Base-by-base conservation (phyloP, 2,797 vertebrate species). In the Cebuella pygmaea region DNA sequence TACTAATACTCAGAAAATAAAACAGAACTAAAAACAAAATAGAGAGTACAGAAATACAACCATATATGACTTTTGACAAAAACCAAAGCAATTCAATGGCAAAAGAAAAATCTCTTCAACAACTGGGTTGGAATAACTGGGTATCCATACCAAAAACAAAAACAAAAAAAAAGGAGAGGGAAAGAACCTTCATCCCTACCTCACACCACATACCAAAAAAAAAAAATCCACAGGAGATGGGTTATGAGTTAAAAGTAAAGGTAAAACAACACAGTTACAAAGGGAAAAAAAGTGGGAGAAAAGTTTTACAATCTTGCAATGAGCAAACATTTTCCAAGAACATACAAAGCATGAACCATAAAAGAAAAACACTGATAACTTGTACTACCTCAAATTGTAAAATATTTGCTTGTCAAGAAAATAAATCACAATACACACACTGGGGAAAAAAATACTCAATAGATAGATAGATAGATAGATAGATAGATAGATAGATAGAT, bases 321-420 rank as follows among this genome's bases (percentile, higher is more conserved):
- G 39, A 72, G 84, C 36, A 95, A 96, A 96, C 85, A n/a, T 11
- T 59, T 88, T 64, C 85, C 59, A 93, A 93, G 84, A 26, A 85
- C 8, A 78, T 9, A 92, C 41, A 82, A 92, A 96, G 52, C 12
- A 90, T 78, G 59, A 95, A 64, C 39, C 27, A 80, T 80, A 84
- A 78, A 36, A 94, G 64, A 72, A 91, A 92, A 94, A 82, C 70
- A 90, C 9, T 74, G 36, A 72, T 39, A 97, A 95, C 52, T 39
- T 93, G 33, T 90, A 84, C 30, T 87, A 9, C 6, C 10, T 79
- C 8, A 92, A 94, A 79, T 22, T 88, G 33, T 39, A 33, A 85
- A 96, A 91, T 24, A 17, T 89, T 84, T 92, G 48, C 7, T 94
- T 30, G 81, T 81, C 67, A 94, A 95, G 78, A 85, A 96, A 93